A percentile compares a stretch with the other conserved stretches of the same genome.
These are phyloP conservation scores for Himalopsyche phryganea DNA, from an alignment of 1,140 invertebrate species.

Conservation along the genomic window DNA sequence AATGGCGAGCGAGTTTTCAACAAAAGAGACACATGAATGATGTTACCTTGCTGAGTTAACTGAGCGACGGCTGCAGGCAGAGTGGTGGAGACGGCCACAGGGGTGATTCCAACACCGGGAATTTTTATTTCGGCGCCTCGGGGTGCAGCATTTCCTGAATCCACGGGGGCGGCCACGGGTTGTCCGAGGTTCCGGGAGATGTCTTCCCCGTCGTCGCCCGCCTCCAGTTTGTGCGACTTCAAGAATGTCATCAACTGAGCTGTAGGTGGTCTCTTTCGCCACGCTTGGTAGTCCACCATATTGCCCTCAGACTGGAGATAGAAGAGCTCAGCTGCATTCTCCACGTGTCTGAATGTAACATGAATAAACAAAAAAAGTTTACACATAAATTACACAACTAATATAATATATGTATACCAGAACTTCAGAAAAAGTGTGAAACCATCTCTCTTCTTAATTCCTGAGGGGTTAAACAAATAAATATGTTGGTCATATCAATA, in stretches of 20 bases:
- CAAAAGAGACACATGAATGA: background rate
- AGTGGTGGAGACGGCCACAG: constrained; percentile 59
- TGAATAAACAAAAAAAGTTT: background rate
- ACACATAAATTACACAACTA: background rate
- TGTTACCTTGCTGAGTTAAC: constrained; percentile 55
- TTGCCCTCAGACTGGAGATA: constrained; percentile 82
- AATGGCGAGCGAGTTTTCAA: background rate
- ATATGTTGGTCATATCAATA: no score
- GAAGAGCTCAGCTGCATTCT: constrained; percentile 78
- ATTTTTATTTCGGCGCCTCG: constrained; percentile 60
- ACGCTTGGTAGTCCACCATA: constrained; percentile 79
- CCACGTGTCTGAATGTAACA: constrained; percentile 63
- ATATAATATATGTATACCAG: no score
- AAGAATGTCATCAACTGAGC: constrained; percentile 71
- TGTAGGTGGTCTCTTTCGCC: constrained; percentile 73
- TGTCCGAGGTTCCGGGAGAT: constrained; percentile 37
- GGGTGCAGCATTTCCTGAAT: constrained; percentile 23
- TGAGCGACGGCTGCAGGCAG: constrained; percentile 60
- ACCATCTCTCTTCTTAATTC: no score
- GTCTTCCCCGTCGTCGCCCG: constrained; percentile 60
- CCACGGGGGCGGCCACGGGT: constrained; percentile 32
- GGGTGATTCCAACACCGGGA: constrained; percentile 58
- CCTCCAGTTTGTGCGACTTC: constrained; percentile 70
- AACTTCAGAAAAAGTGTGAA: no score
- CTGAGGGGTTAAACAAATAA: no score